phyloP scores from a whole-genome alignment of 1,140 invertebrate genomes.

The Wiebesia pumilae region DNA sequence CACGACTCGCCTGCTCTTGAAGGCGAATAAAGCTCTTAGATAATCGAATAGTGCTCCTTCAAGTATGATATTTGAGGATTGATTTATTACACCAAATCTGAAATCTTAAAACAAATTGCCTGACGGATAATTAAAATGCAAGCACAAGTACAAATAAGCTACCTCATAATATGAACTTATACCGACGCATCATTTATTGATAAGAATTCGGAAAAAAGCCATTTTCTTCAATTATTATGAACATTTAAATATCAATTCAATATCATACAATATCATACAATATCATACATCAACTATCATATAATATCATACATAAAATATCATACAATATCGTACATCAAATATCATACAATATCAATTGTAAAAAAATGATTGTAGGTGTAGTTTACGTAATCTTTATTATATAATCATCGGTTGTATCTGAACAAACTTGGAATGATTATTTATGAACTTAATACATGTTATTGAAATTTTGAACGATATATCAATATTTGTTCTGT shows the following conservation, averaged over 20 bases:
- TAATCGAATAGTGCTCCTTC: background rate
- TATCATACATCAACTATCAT: too few species aligned
- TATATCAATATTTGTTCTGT: too few species aligned
- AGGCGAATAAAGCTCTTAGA: background rate
- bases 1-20: background rate
- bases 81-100: slow-evolving; percentile 7
- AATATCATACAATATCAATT: background rate
- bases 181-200: background rate
- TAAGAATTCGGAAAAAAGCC: background rate
- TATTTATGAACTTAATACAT: too few species aligned
- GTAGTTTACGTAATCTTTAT: too few species aligned
- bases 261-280: too few species aligned
- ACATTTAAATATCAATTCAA: background rate
- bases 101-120: background rate
- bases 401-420: too few species aligned
- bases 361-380: background rate
- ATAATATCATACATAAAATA: too few species aligned
- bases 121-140: background rate
- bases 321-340: too few species aligned
- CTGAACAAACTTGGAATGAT: too few species aligned
- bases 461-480: too few species aligned
- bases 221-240: background rate
- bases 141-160: background rate
- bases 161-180: background rate
- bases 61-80: background rate